Percentiles rank a stretch among this genome's conserved stretches.
These are phyloP conservation scores for Platysternon megacephalum DNA, from an alignment of 2,113 vertebrate species.

Conservation along the genomic window DNA sequence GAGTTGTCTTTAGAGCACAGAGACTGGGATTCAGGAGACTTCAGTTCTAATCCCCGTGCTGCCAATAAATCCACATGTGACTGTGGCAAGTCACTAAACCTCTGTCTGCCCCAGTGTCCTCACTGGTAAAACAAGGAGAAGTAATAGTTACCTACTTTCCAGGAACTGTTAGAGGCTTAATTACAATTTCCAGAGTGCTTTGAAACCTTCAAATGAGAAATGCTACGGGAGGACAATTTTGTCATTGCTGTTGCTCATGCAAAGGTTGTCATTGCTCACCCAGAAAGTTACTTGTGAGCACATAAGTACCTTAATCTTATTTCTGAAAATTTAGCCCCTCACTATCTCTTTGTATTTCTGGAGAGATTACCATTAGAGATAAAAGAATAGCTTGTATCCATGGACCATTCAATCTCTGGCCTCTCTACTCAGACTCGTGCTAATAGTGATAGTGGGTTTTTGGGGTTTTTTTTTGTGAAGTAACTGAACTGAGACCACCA, in stretches of 20 bases:
- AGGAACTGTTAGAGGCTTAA: rapidly evolving
- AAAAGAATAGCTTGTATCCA: not conserved
- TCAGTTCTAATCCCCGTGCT: rapidly evolving
- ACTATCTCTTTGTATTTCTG: not conserved
- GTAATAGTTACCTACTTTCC: rapidly evolving
- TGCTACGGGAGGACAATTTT: not conserved
- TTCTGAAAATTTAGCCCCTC: not conserved
- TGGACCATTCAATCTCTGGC: not conserved
- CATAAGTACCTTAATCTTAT: rapidly evolving
- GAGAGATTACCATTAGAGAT: not conserved
- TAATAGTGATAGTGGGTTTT: rapidly evolving
- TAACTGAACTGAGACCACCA: no score
- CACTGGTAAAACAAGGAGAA: rapidly evolving
- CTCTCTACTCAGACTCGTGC: rapidly evolving
- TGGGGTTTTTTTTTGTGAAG: rapidly evolving
- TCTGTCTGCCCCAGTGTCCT: rapidly evolving
- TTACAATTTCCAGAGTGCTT: rapidly evolving
- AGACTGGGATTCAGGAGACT: rapidly evolving
- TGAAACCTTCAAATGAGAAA: rapidly evolving
- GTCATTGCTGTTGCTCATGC: rapidly evolving
- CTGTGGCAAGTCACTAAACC: not conserved
- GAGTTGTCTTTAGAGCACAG: rapidly evolving
- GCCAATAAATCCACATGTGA: rapidly evolving
- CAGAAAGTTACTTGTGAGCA: not conserved
- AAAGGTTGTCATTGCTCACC: not conserved